Conservation (phyloP, 2,888 invertebrate genomes). For the Callinectes sapidus region DNA sequence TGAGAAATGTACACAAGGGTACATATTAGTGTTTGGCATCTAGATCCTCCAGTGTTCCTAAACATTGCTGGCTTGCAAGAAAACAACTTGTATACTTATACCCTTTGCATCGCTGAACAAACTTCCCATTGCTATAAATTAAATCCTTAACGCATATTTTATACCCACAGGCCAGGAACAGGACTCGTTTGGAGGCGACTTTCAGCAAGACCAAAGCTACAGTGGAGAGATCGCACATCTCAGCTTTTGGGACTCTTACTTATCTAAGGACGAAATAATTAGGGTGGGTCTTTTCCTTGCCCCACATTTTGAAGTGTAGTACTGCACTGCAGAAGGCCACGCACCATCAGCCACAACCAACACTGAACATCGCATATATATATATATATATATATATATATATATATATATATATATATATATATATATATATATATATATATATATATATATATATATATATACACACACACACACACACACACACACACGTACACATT, state of each 20-base stretch:
- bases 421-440: too few relatives aligned
- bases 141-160: neutral
- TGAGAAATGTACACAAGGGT: conserved; percentile 23
- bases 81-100: neutral
- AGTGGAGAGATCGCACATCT: conserved; percentile 71
- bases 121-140: neutral
- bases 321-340: neutral
- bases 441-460: too few relatives aligned
- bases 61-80: neutral
- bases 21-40: neutral
- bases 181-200: conserved; percentile 66
- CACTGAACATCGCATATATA: too few relatives aligned
- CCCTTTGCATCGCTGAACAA: neutral
- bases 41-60: neutral
- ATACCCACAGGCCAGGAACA: conserved; percentile 69
- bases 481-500: too few relatives aligned
- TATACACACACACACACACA: too few relatives aligned
- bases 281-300: conserved; percentile 33
- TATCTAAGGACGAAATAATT: conserved; percentile 32
- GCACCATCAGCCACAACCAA: too few relatives aligned
- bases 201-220: conserved; percentile 72
- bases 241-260: conserved; percentile 64
- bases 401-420: too few relatives aligned
- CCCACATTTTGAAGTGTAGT: neutral
- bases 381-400: too few relatives aligned